Evolutionary conservation across 2,113 vertebrate genomes (phyloP), one percentile per base, ranked within the genome.

Genomic region (Gasterosteus aculeatus): DNA sequence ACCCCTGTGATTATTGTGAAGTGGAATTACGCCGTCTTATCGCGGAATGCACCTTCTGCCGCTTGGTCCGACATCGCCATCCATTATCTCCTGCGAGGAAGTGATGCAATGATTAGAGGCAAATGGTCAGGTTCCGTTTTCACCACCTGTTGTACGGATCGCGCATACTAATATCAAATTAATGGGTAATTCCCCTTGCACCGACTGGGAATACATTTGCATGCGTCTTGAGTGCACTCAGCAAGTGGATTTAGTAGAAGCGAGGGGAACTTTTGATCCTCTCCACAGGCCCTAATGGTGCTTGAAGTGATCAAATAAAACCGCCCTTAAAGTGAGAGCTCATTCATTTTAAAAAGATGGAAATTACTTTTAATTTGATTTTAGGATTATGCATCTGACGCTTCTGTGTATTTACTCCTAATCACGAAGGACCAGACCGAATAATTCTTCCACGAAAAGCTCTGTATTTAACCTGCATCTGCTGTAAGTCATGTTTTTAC

Each of bases 1-100:
- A 74, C 87, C 85, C 89, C 80, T 72, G 87, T 89, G 89, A 86
- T 85, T 84, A 86, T 71, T 77, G 82, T 67, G 66, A 69, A 85
- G 87, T 84, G 76, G 81, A 88, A 86, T 87, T 77, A 82, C 76
- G 62, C 64, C 26, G 64, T 85, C 83, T 81, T 70, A 81, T 72
- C 70, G 35, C 59, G 54, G 62, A 81, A 72, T 68, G 68, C 61
- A 72, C 67, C 79, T 65, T 56, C 74, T 67, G 74, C 68, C 77
- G 16, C 47, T 31, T 18, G 14, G 22, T 29, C n/a, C 38, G 75
- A 77, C 74, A 59, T 61, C 4, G n/a, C 38, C 54, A 76, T 56
- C 73, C 66, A 66, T 82, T 77, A 64, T 7, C n/a, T 18, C 41
- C 16, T 18, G 60, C 6, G 2, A 38, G 7, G 9, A 46, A 12